Conservation (phyloP, 2,113 vertebrate genomes). For the Heterotis niloticus region DNA sequence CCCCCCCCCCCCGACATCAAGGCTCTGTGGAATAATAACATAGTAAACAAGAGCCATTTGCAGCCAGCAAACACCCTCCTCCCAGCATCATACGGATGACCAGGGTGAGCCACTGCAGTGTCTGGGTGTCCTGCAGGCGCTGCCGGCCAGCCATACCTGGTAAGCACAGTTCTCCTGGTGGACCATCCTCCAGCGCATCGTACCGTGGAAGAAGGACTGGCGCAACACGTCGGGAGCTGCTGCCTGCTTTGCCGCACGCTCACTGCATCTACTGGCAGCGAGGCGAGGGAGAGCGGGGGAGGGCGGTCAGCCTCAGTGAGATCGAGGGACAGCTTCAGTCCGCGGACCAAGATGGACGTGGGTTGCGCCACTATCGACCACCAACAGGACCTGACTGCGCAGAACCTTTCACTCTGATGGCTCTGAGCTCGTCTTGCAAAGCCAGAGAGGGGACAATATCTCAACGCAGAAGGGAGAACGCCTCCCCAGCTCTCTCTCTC, state of each 20-base stretch:
- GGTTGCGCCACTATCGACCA: slow-evolving; percentile 26
- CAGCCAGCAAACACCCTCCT: background rate
- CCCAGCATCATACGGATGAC: background rate
- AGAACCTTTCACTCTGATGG: slow-evolving; percentile 46
- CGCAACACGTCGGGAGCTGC: slow-evolving; percentile 50
- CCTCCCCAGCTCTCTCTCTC: slow-evolving; percentile 21
- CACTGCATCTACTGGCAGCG: slow-evolving; percentile 50
- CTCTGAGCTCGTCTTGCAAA: slow-evolving; percentile 60
- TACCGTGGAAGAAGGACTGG: slow-evolving; percentile 58
- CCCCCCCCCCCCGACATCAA: slow-evolving; percentile 37
- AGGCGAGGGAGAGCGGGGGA: slow-evolving; percentile 30
- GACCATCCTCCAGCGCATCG: slow-evolving; percentile 88
- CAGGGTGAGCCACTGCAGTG: background rate
- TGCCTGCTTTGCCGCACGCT: slow-evolving; percentile 39
- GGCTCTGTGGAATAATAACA: slow-evolving; percentile 5
- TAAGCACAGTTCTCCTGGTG: slow-evolving; percentile 91
- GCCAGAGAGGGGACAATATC: slow-evolving; percentile 30
- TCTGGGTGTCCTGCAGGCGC: too few species aligned
- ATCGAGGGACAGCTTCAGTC: slow-evolving; percentile 49
- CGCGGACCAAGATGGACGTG: slow-evolving; percentile 64
- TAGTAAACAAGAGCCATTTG: background rate
- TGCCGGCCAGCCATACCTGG: slow-evolving; percentile 67
- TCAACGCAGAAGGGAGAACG: slow-evolving; percentile 32
- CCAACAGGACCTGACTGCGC: background rate
- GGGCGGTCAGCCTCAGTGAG: background rate